Evolutionary conservation across 1,140 invertebrate genomes (phyloP).

Genomic region (Trichomalopsis sarcophagae): DNA sequence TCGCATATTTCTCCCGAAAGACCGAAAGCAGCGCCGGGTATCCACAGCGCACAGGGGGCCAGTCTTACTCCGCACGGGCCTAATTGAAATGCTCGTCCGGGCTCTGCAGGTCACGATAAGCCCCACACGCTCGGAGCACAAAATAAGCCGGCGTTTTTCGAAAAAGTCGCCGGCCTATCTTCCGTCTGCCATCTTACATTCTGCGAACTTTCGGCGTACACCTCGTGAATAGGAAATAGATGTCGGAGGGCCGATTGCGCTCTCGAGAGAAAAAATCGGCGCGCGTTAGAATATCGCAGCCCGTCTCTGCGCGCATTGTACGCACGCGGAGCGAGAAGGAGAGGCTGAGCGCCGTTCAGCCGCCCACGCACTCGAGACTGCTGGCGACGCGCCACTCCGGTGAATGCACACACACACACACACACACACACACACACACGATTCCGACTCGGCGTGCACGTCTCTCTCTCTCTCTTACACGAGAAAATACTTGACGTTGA

Average conservation of each 20-base stretch:
- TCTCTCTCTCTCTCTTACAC: constrained; percentile 4
- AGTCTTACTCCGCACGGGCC: not conserved
- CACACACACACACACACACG: not conserved
- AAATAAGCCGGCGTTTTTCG: not conserved
- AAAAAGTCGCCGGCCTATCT: not conserved
- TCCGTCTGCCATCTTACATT: constrained; percentile 32
- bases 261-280: not conserved
- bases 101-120: not conserved
- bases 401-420: not conserved
- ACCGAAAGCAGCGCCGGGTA: not conserved
- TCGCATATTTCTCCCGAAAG: not conserved
- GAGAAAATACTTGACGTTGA: constrained; percentile 1
- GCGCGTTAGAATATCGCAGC: not conserved
- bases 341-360: not conserved
- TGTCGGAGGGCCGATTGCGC: no score
- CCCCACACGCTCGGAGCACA: no score
- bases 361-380: not conserved
- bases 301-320: not conserved
- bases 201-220: not conserved
- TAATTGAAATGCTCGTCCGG: not conserved
- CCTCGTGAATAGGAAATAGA: constrained; percentile 9
- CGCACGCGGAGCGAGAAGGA: not conserved
- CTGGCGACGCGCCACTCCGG: not conserved
- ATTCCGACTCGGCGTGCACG: not conserved
- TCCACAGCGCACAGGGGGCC: not conserved